phyloP scores from a whole-genome alignment of 2,113 vertebrate species.

The Muscicapa adusta region DNA sequence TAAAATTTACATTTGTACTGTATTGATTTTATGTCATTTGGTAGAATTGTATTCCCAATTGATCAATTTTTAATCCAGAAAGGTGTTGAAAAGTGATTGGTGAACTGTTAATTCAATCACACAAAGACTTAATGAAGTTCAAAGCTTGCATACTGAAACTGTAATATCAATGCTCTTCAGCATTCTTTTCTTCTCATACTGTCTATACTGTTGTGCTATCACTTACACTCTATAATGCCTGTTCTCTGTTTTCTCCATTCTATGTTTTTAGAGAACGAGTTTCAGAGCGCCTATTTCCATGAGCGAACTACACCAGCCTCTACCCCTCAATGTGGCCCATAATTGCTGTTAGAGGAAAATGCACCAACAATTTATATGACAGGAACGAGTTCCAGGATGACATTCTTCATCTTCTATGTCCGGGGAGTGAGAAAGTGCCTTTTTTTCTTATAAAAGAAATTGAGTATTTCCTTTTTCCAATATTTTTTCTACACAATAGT shows the following conservation, averaged over 20 bases:
- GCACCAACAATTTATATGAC: not conserved
- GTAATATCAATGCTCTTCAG: not conserved
- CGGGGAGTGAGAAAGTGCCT: fast-evolving
- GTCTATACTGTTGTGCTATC: not conserved
- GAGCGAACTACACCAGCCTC: not conserved
- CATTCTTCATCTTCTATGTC: not conserved
- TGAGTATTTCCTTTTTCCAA: not conserved
- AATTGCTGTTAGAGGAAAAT: not conserved
- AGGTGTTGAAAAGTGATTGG: not conserved
- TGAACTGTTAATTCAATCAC: not conserved
- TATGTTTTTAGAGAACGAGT: not conserved
- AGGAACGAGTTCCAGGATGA: not conserved
- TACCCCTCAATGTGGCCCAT: not conserved
- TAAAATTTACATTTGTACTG: not conserved
- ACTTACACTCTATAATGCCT: not conserved
- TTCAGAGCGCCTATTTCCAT: not conserved
- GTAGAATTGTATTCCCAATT: not conserved
- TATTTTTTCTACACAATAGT: not conserved
- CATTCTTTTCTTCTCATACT: not conserved
- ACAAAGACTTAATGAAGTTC: not conserved
- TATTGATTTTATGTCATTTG: not conserved
- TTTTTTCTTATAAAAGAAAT: not conserved
- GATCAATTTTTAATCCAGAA: not conserved
- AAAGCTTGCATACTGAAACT: not conserved
- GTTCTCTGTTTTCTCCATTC: not conserved